A percentile compares a stretch with the other conserved stretches of the same genome.
Conservation (phyloP, 2,113 vertebrate genomes). For the Lophura nycthemera region DNA sequence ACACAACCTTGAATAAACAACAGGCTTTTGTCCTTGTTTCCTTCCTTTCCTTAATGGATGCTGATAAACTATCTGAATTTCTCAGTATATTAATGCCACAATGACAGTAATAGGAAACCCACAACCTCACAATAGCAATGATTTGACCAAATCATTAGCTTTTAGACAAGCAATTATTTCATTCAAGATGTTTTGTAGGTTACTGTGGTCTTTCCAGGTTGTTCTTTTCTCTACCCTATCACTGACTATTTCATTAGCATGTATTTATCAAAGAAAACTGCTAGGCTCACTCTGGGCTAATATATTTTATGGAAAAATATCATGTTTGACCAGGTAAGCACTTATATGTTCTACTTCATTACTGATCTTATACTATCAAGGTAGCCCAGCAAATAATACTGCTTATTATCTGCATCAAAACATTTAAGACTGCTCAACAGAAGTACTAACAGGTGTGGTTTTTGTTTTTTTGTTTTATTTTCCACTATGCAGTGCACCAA, state of each 20-base stretch:
- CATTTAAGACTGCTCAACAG: not conserved
- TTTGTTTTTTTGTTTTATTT: not conserved
- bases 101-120: conserved; percentile 15
- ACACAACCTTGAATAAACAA: conserved; percentile 63
- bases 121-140: conserved; percentile 35
- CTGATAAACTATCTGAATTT: conserved; percentile 68
- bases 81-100: conserved; percentile 12
- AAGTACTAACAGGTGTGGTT: not conserved
- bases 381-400: not conserved
- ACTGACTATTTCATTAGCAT: not conserved
- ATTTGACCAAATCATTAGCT: conserved; percentile 36
- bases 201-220: not conserved
- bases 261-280: not conserved
- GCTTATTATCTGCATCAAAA: not conserved
- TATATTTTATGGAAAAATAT: not conserved
- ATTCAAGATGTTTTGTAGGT: conserved; percentile 9
- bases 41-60: conserved; percentile 74
- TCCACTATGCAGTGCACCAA: not conserved
- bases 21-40: conserved; percentile 67
- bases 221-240: not conserved
- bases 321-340: not conserved
- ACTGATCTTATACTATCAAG: not conserved
- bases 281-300: not conserved
- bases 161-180: conserved; percentile 38
- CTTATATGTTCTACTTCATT: fast-evolving